Evolutionary conservation across 2,888 invertebrate genomes (phyloP).

Genomic region (Oxytorus armatus): DNA sequence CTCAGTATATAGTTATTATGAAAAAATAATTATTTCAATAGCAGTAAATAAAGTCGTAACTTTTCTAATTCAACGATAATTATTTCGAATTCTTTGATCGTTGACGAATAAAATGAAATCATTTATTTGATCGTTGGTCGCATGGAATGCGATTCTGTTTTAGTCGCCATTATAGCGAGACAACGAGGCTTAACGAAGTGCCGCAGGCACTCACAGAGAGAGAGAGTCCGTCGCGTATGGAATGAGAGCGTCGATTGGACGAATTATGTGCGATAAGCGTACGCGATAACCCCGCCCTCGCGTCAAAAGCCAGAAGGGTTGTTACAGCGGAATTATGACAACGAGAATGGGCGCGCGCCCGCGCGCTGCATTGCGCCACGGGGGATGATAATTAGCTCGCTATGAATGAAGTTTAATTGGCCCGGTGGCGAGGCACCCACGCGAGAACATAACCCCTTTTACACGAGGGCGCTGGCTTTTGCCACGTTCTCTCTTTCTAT

Average conservation of each 20-base stretch:
- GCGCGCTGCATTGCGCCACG: conserved; percentile 54
- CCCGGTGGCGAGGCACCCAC: conserved; percentile 58
- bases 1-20: too few species aligned
- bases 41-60: too few species aligned
- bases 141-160: conserved; percentile 10
- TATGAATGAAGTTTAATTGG: conserved; percentile 83
- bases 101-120: background rate
- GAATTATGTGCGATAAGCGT: conserved; percentile 77
- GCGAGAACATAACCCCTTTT: conserved; percentile 52
- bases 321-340: conserved; percentile 55
- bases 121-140: conserved; percentile 10
- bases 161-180: conserved; percentile 75
- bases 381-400: conserved; percentile 79
- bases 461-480: conserved; percentile 1
- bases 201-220: background rate
- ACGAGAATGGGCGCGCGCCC: conserved; percentile 58
- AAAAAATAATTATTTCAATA: too few species aligned
- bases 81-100: too few species aligned
- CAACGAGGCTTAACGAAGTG: conserved; percentile 80
- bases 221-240: background rate
- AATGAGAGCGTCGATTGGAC: conserved; percentile 76
- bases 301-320: conserved; percentile 35
- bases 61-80: too few species aligned
- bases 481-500: background rate
- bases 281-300: conserved; percentile 29